phyloP scores from a whole-genome alignment of 2,797 vertebrate genomes.

The Enteromius unitaeniatus region DNA sequence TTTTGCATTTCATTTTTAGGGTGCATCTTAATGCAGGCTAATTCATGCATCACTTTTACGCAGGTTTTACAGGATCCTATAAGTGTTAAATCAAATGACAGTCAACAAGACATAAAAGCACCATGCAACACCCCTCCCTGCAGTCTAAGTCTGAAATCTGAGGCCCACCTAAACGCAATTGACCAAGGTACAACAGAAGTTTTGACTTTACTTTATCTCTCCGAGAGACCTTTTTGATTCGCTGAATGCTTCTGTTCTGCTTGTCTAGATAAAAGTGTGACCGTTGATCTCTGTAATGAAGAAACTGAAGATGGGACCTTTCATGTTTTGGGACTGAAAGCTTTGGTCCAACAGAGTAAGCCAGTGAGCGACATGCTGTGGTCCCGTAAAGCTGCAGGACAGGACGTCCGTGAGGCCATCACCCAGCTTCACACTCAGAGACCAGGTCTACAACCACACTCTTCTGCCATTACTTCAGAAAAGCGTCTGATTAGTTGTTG shows the following conservation, averaged over 20 bases:
- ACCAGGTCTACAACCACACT: background rate
- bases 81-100: slow-evolving; percentile 12
- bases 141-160: slow-evolving; percentile 1
- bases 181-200: slow-evolving; percentile 3
- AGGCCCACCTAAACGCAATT: background rate
- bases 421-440: slow-evolving; percentile 47
- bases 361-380: slow-evolving; percentile 53
- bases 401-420: slow-evolving; percentile 48
- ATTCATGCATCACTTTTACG: background rate
- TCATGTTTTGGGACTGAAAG: slow-evolving; percentile 63
- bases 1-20: background rate
- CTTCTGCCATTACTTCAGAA: background rate
- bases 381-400: slow-evolving; percentile 54
- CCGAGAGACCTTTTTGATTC: background rate
- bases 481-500: slow-evolving; percentile 51
- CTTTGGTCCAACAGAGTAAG: slow-evolving; percentile 52
- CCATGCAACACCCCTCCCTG: slow-evolving; percentile 39
- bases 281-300: slow-evolving; percentile 5
- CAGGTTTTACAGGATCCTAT: slow-evolving; percentile 27
- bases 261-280: background rate
- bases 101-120: slow-evolving; percentile 13
- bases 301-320: slow-evolving; percentile 52
- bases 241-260: background rate
- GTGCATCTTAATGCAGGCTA: background rate
- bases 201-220: background rate